Conservation (phyloP, 2,888 invertebrate species). For the Cynaeus angustus region DNA sequence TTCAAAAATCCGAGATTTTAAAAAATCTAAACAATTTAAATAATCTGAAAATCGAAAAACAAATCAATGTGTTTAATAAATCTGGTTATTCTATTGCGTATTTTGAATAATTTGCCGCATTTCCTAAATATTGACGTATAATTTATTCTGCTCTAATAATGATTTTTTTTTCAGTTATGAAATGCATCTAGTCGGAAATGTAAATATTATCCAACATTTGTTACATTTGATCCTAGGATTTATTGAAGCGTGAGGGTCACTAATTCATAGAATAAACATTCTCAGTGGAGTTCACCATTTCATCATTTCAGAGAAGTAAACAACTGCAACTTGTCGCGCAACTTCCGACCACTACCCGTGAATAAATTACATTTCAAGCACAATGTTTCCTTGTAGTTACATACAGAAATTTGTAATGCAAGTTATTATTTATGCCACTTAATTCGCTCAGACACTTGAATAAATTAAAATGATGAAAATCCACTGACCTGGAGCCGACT, state of each 20-base stretch:
- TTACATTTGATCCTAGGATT: neutral
- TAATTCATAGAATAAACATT: neutral
- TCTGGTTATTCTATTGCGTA: too few species aligned
- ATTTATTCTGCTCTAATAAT: too few species aligned
- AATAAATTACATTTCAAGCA: conserved; percentile 24
- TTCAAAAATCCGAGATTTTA: too few species aligned
- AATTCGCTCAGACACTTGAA: conserved; percentile 18
- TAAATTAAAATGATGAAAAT: conserved; percentile 29
- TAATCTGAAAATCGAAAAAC: too few species aligned
- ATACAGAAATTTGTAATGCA: conserved; percentile 12
- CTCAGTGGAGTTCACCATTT: neutral
- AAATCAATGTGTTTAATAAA: too few species aligned
- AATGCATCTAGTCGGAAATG: too few species aligned
- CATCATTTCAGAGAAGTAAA: neutral
- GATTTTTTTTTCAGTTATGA: too few species aligned
- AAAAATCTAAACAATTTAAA: too few species aligned
- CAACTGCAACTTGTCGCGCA: too few species aligned
- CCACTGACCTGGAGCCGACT: conserved; percentile 6
- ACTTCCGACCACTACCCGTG: neutral
- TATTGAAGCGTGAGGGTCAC: neutral
- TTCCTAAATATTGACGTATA: too few species aligned
- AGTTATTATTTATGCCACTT: conserved; percentile 20
- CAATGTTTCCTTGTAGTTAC: conserved; percentile 28
- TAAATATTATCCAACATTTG: too few species aligned
- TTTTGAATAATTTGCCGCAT: too few species aligned